A percentile compares a stretch with the other conserved stretches of the same genome.
Evolutionary conservation across 2,888 invertebrate genomes (phyloP).

Genomic region (Adela reaumurella): DNA sequence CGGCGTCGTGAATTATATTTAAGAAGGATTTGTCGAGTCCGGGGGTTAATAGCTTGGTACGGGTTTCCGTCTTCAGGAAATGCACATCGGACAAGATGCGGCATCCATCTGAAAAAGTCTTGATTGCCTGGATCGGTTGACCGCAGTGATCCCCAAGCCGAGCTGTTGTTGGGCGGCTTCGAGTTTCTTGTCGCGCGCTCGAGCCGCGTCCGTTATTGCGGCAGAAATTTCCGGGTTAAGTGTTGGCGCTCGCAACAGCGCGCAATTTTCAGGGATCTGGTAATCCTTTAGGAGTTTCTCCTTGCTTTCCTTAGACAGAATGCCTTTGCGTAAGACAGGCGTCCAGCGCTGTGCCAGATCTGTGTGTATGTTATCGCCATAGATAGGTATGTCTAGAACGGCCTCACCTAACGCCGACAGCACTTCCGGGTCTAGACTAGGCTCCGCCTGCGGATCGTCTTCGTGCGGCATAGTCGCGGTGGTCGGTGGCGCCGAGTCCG

Average conservation of each 20-base stretch:
- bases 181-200: slow-evolving; percentile 8
- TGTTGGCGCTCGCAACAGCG: slow-evolving; percentile 9
- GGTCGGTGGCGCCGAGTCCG: too few relatives aligned
- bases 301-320: not conserved
- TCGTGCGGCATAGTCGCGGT: too few relatives aligned
- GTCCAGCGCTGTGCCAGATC: slow-evolving; percentile 8
- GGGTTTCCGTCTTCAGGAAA: slow-evolving; percentile 2
- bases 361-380: slow-evolving; percentile 8
- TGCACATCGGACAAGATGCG: slow-evolving; percentile 10
- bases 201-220: slow-evolving; percentile 6
- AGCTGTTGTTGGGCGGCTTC: slow-evolving; percentile 9
- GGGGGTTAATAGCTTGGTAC: slow-evolving; percentile 10
- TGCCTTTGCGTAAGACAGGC: slow-evolving; percentile 9
- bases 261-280: slow-evolving; percentile 8
- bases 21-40: slow-evolving; percentile 12
- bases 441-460: not conserved
- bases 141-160: slow-evolving; percentile 9
- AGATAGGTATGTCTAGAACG: slow-evolving; percentile 2
- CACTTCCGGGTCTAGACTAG: slow-evolving; percentile 7
- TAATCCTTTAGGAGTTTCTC: slow-evolving; percentile 4
- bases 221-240: slow-evolving; percentile 11
- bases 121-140: slow-evolving; percentile 8
- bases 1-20: slow-evolving; percentile 8
- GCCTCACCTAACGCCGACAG: slow-evolving; percentile 10
- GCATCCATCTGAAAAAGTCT: slow-evolving; percentile 7